phyloP scores from a whole-genome alignment of 2,113 vertebrate species.

The Pavo muticus region DNA sequence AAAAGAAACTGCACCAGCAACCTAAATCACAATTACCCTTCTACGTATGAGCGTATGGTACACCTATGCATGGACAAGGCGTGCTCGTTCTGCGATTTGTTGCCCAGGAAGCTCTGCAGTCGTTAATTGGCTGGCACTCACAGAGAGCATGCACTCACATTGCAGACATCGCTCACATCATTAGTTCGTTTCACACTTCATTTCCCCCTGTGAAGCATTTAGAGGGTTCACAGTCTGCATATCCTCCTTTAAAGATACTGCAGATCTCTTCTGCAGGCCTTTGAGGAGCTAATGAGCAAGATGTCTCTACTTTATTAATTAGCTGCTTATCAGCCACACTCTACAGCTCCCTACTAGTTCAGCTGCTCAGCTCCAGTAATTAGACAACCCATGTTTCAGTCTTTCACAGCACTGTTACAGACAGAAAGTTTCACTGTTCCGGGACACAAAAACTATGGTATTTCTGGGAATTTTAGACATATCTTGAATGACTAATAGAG shows the following conservation, averaged over 20 bases:
- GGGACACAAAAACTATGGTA: neutral
- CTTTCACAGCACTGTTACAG: neutral
- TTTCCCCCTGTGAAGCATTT: conserved; percentile 18
- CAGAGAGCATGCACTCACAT: neutral
- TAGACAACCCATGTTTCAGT: conserved; percentile 23
- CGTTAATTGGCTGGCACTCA: conserved; percentile 17
- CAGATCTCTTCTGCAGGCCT: conserved; percentile 46
- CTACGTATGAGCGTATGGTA: neutral
- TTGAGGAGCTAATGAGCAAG: conserved; percentile 28
- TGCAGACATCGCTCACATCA: conserved; percentile 26
- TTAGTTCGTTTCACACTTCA: conserved; percentile 50
- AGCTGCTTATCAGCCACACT: neutral
- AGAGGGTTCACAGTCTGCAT: conserved; percentile 41
- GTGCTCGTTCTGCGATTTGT: neutral
- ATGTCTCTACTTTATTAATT: conserved; percentile 59
- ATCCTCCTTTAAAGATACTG: conserved; percentile 40
- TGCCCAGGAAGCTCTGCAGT: fast-evolving
- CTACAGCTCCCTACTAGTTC: conserved; percentile 2
- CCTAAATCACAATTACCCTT: neutral
- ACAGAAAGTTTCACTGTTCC: conserved; percentile 21
- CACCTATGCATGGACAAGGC: neutral
- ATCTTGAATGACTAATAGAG: conserved; percentile 38
- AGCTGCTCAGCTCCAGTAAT: conserved; percentile 52
- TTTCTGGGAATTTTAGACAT: conserved; percentile 38
- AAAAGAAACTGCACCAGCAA: neutral